Evolutionary conservation across 2,797 vertebrate genomes (phyloP).

Genomic region (Galagoides demidoff): DNA sequence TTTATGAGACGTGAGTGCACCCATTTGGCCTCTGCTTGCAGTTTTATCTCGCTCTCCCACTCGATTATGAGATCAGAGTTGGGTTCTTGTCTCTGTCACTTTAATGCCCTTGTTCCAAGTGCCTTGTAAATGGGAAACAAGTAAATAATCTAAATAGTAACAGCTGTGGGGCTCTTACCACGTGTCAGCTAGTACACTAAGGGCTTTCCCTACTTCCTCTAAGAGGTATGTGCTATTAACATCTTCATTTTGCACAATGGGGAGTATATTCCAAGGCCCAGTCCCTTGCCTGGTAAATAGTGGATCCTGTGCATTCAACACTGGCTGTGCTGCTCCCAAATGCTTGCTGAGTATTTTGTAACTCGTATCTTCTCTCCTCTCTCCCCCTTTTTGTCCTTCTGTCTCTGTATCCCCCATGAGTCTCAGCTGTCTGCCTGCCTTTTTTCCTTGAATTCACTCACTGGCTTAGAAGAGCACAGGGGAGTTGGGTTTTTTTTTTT

Average conservation of each 20-base stretch:
- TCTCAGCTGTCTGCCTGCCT: neutral
- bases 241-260: neutral
- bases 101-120: neutral
- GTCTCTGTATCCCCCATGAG: neutral
- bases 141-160: neutral
- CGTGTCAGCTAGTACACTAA: neutral
- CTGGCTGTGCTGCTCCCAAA: neutral
- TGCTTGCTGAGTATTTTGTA: neutral
- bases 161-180: neutral
- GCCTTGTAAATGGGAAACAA: neutral
- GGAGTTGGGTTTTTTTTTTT: neutral
- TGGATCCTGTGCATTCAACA: neutral
- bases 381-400: neutral
- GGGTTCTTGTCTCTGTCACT: neutral
- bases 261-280: neutral
- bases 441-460: neutral
- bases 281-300: no score
- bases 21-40: no score
- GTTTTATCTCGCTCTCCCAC: neutral
- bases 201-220: neutral
- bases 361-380: neutral
- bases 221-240: neutral
- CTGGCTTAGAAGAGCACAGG: neutral
- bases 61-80: neutral
- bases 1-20: slow-evolving; percentile 1